Evolutionary conservation across 2,113 vertebrate species (phyloP).

Genomic region (Chelonoidis abingdonii): DNA sequence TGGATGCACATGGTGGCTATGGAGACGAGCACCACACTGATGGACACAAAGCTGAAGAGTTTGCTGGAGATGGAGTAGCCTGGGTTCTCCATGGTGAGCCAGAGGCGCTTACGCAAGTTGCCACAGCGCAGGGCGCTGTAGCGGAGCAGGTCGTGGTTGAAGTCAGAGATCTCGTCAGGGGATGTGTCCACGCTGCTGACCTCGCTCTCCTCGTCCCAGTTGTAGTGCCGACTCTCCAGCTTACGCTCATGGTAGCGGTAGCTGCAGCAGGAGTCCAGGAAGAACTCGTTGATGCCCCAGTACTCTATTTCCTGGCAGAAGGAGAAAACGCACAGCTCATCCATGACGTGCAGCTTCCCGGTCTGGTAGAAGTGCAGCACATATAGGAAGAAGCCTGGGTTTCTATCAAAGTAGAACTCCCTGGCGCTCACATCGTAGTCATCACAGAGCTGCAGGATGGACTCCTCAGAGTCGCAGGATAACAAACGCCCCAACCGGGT

Average conservation of each 20-base stretch:
- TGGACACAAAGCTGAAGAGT: slow-evolving; percentile 95
- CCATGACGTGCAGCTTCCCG: slow-evolving; percentile 95
- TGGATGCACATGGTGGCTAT: slow-evolving; percentile 96
- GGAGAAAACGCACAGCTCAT: slow-evolving; percentile 97
- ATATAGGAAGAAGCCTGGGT: slow-evolving; percentile 92
- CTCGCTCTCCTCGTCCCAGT: slow-evolving; percentile 96
- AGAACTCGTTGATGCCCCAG: slow-evolving; percentile 97
- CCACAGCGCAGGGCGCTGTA: slow-evolving; percentile 89
- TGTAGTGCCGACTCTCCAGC: slow-evolving; percentile 87
- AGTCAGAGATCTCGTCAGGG: slow-evolving; percentile 93
- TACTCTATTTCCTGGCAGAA: slow-evolving; percentile 99
- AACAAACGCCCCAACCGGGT: slow-evolving; percentile 94
- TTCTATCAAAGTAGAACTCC: slow-evolving; percentile 97
- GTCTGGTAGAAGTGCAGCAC: slow-evolving; percentile 98
- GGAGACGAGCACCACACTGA: slow-evolving; percentile 92
- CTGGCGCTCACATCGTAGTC: slow-evolving; percentile 92
- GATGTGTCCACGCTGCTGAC: slow-evolving; percentile 95
- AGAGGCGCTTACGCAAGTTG: slow-evolving; percentile 88
- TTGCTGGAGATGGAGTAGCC: slow-evolving; percentile 97
- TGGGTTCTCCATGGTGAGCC: slow-evolving; percentile 98
- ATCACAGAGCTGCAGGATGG: slow-evolving; percentile 95
- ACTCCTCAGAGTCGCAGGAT: slow-evolving; percentile 91
- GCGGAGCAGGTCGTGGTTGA: slow-evolving; percentile 92
- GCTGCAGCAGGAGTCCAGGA: slow-evolving; percentile 95
- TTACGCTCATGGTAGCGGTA: slow-evolving; percentile 96